Evolutionary conservation across 2,797 vertebrate species (phyloP).

Genomic region (Tinamus major): DNA sequence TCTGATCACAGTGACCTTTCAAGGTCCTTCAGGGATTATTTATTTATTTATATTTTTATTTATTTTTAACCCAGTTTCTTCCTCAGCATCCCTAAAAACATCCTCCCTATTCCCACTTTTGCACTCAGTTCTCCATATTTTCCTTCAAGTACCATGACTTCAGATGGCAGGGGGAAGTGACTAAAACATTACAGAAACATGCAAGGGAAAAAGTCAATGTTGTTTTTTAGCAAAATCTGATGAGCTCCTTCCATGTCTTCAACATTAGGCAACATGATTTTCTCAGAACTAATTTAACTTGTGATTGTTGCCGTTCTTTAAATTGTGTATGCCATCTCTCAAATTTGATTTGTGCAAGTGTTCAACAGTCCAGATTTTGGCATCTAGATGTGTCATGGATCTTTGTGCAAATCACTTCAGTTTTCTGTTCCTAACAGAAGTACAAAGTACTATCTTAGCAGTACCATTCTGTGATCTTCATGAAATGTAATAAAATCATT

Average conservation of each 20-base stretch:
- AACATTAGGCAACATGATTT: not conserved
- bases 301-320: not conserved
- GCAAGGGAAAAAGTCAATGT: not conserved
- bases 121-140: not conserved
- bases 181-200: not conserved
- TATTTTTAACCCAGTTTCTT: not conserved
- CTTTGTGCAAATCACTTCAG: not conserved
- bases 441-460: not conserved
- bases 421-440: not conserved
- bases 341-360: not conserved
- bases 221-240: not conserved
- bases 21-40: not conserved
- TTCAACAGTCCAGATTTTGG: not conserved
- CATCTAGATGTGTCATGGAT: not conserved
- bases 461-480: not conserved
- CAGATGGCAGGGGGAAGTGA: not conserved
- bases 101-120: not conserved
- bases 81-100: not conserved
- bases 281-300: not conserved
- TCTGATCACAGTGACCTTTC: not conserved
- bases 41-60: too few relatives aligned
- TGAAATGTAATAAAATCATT: not conserved
- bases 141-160: not conserved
- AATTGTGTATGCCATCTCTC: not conserved
- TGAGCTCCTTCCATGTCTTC: not conserved